Percentiles rank a stretch among this genome's conserved stretches.
Conservation (phyloP, 30 jellyfish, hydroid and myxozoan species). For the Chironex yamaguchii region DNA sequence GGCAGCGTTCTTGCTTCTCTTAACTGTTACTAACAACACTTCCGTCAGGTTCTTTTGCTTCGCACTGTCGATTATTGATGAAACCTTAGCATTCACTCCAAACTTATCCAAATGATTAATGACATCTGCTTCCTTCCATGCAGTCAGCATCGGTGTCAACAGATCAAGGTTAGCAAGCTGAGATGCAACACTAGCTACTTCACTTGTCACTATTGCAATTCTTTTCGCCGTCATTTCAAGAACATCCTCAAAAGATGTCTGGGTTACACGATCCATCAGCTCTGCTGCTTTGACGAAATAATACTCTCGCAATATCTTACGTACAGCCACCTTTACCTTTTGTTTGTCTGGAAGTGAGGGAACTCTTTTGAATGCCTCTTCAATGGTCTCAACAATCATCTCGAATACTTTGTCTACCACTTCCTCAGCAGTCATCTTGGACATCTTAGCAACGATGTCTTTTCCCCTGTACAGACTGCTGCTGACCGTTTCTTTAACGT, state of each 20-base stretch:
- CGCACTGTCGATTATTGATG: slow-evolving; percentile 59
- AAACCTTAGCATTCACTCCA: slow-evolving; percentile 72
- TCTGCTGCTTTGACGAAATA: slow-evolving; percentile 64
- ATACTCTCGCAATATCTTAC: slow-evolving; percentile 28
- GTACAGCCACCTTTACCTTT: slow-evolving; percentile 17
- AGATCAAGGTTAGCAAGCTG: slow-evolving; percentile 83
- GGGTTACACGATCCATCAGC: slow-evolving; percentile 70
- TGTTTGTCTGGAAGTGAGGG: slow-evolving; percentile 39
- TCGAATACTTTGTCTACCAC: slow-evolving; percentile 48
- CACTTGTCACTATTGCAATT: slow-evolving; percentile 46
- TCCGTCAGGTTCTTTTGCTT: slow-evolving; percentile 79
- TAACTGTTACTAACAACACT: slow-evolving; percentile 38
- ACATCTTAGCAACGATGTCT: slow-evolving; percentile 25
- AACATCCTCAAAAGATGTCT: slow-evolving; percentile 66
- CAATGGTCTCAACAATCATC: slow-evolving; percentile 38
- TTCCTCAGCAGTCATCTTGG: slow-evolving; percentile 28
- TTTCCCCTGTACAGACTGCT: slow-evolving; percentile 1
- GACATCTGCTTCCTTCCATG: slow-evolving; percentile 88
- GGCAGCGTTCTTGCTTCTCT: slow-evolving; percentile 37
- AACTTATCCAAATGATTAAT: slow-evolving; percentile 74
- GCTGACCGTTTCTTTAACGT: not conserved
- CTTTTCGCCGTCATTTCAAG: slow-evolving; percentile 65
- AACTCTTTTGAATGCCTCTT: slow-evolving; percentile 35
- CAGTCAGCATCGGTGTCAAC: slow-evolving; percentile 69
- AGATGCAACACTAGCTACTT: not conserved